These are phyloP conservation scores for Chaetogeoica ovagalla DNA, from an alignment of 2,888 invertebrate species.

Conservation along the genomic window DNA sequence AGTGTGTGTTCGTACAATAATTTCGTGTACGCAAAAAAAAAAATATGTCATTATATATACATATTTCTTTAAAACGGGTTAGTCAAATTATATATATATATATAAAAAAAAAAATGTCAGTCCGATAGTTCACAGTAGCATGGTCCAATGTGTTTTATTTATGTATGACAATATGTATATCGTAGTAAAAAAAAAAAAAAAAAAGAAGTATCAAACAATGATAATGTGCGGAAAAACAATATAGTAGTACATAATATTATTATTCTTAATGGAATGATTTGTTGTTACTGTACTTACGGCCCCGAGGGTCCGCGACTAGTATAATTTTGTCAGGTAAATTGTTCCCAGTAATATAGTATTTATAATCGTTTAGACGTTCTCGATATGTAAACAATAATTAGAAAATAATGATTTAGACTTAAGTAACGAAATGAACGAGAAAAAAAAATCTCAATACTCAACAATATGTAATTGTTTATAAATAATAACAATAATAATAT, in stretches of 20 bases:
- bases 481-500: slow-evolving; percentile 1
- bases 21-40: slow-evolving; percentile 17
- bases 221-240: not conserved
- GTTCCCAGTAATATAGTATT: slow-evolving; percentile 26
- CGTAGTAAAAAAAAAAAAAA: not conserved
- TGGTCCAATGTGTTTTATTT: slow-evolving; percentile 41
- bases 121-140: slow-evolving; percentile 51
- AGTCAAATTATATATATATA: slow-evolving; percentile 29
- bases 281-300: slow-evolving; percentile 32
- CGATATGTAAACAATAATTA: slow-evolving; percentile 30
- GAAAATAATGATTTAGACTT: slow-evolving; percentile 42
- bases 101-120: slow-evolving; percentile 18
- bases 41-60: slow-evolving; percentile 22
- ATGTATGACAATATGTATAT: not conserved
- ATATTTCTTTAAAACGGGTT: slow-evolving; percentile 30
- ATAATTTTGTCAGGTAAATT: slow-evolving; percentile 45
- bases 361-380: slow-evolving; percentile 32
- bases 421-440: slow-evolving; percentile 16
- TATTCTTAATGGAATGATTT: not conserved
- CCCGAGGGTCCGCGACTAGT: slow-evolving; percentile 52
- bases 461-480: slow-evolving; percentile 45
- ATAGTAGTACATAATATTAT: slow-evolving; percentile 19
- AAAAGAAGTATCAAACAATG: too few species aligned
- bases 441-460: slow-evolving; percentile 17
- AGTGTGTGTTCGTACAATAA: slow-evolving; percentile 39